Evolutionary conservation across 1,140 invertebrate genomes (phyloP).

Genomic region (Campoletis sonorensis): DNA sequence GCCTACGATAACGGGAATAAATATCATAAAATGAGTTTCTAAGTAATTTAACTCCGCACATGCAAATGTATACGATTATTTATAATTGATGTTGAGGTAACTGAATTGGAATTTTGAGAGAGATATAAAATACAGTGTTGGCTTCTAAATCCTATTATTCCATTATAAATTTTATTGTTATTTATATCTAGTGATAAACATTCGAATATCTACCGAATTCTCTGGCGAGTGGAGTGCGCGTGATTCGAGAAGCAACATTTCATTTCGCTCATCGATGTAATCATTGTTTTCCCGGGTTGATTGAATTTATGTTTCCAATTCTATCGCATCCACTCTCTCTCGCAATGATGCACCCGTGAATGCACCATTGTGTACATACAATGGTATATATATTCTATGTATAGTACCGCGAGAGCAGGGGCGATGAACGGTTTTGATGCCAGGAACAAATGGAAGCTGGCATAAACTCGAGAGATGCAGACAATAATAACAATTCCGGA

Average conservation of each 20-base stretch:
- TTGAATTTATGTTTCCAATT: slow-evolving; percentile 36
- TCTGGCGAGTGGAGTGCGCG: background rate
- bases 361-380: slow-evolving; percentile 51
- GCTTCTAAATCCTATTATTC: no score
- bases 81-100: background rate
- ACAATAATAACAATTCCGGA: slow-evolving; percentile 56
- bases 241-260: background rate
- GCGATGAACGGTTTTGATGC: slow-evolving; percentile 32
- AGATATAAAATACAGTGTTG: no score
- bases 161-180: no score
- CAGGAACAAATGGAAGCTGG: slow-evolving; percentile 49
- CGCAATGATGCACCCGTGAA: slow-evolving; percentile 42
- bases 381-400: slow-evolving; percentile 32
- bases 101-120: background rate
- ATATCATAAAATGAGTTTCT: no score
- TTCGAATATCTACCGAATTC: background rate
- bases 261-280: slow-evolving; percentile 23
- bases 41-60: background rate
- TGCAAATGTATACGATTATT: no score
- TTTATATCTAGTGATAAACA: background rate
- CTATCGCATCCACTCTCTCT: slow-evolving; percentile 14
- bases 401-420: slow-evolving; percentile 31
- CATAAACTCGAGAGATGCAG: slow-evolving; percentile 39
- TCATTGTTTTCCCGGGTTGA: slow-evolving; percentile 5
- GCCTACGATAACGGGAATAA: no score